phyloP scores from a whole-genome alignment of 1,140 invertebrate species.

The Homalodisca vitripennis region DNA sequence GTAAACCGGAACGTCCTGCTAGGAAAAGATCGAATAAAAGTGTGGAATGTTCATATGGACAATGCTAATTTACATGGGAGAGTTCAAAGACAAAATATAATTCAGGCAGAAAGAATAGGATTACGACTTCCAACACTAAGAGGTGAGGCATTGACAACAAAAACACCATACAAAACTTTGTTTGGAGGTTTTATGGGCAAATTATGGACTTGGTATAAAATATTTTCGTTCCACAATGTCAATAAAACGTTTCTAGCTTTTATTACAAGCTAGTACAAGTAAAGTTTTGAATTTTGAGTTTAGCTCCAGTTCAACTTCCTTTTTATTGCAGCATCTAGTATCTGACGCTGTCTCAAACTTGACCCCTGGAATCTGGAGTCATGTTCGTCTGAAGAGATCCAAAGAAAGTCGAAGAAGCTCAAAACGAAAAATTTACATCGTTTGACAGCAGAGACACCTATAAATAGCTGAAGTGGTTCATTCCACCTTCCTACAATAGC shows the following conservation, averaged over 20 bases:
- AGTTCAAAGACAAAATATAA: slow-evolving; percentile 34
- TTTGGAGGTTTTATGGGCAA: not conserved
- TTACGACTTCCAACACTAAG: slow-evolving; percentile 23
- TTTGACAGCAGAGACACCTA: too few relatives aligned
- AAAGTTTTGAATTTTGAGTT: too few relatives aligned
- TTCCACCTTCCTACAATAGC: too few relatives aligned
- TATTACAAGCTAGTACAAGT: slow-evolving; percentile 19
- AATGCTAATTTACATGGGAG: slow-evolving; percentile 3
- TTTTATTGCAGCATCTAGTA: too few relatives aligned
- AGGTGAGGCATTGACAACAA: not conserved
- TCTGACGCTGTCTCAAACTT: too few relatives aligned
- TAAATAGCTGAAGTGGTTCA: too few relatives aligned
- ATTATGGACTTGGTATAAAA: not conserved
- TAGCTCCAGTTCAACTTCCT: too few relatives aligned
- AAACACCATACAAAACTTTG: not conserved
- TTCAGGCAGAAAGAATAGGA: slow-evolving; percentile 20
- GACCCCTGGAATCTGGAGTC: too few relatives aligned
- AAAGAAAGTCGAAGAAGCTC: too few relatives aligned
- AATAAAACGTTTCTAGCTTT: slow-evolving; percentile 2
- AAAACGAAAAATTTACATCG: too few relatives aligned
- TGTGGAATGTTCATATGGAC: slow-evolving; percentile 5
- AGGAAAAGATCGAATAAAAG: slow-evolving; percentile 17
- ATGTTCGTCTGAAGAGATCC: too few relatives aligned
- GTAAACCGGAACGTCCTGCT: slow-evolving; percentile 13
- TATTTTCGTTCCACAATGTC: not conserved